Evolutionary conservation across 2,113 vertebrate genomes (phyloP).

Genomic region (Urocitellus parryii): DNA sequence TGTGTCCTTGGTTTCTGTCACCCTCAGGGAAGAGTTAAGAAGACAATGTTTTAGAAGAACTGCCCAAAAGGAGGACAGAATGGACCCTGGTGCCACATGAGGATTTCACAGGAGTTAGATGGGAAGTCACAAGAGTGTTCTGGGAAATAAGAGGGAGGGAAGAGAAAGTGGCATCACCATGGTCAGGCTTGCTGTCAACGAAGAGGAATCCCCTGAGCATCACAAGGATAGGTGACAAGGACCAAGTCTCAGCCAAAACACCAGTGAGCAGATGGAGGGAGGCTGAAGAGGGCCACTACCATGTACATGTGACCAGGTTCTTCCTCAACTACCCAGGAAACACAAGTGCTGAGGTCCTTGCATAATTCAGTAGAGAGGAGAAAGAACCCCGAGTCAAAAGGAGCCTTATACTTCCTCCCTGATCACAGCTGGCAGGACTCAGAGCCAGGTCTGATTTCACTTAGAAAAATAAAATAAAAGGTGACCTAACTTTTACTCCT

Average conservation of each 20-base stretch:
- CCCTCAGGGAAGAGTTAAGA: not conserved
- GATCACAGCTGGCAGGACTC: not conserved
- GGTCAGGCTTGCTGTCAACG: not conserved
- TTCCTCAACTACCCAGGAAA: not conserved
- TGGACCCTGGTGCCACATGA: not conserved
- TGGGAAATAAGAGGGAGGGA: not conserved
- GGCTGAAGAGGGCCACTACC: not conserved
- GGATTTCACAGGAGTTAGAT: not conserved
- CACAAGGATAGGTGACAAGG: not conserved
- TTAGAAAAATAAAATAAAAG: constrained; percentile 44
- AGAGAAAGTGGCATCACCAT: not conserved
- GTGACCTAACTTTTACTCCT: not conserved
- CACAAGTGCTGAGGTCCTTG: not conserved
- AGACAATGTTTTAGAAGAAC: not conserved
- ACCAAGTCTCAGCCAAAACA: not conserved
- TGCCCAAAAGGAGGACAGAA: not conserved
- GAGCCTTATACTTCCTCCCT: not conserved
- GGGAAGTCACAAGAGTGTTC: not conserved
- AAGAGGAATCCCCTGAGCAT: not conserved
- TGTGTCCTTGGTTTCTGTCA: not conserved
- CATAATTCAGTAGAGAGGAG: not conserved
- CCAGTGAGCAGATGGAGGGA: not conserved
- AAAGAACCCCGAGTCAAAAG: not conserved
- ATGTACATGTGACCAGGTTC: not conserved
- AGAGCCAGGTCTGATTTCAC: constrained; percentile 12